Evolutionary conservation across 2,113 vertebrate genomes (phyloP).

Genomic region (Dasyprocta punctata): DNA sequence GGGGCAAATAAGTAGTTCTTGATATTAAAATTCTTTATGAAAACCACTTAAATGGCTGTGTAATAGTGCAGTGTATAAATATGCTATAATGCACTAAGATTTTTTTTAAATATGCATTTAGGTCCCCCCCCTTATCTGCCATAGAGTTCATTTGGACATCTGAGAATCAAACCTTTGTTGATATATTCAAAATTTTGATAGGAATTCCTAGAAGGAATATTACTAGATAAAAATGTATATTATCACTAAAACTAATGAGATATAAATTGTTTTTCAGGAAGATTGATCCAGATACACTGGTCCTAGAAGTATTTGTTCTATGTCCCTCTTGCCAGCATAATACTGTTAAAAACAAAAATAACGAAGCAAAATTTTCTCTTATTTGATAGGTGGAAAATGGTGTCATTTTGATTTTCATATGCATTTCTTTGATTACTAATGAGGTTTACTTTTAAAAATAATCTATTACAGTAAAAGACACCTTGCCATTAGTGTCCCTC

Average conservation of each 20-base stretch:
- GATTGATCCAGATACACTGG: not conserved
- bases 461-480: not conserved
- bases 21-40: not conserved
- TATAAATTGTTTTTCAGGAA: not conserved
- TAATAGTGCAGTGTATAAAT: not conserved
- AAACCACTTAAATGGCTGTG: not conserved
- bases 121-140: not conserved
- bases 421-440: conserved; percentile 47
- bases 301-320: not conserved
- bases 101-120: not conserved
- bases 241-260: not conserved
- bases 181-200: not conserved
- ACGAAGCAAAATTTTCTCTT: not conserved
- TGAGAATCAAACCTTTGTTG: not conserved
- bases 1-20: no score
- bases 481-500: not conserved
- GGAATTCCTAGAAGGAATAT: not conserved
- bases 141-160: not conserved
- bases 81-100: not conserved
- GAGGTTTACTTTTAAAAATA: conserved; percentile 32
- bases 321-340: not conserved
- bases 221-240: not conserved
- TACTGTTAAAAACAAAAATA: not conserved
- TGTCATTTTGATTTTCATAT: conserved; percentile 22
- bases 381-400: conserved; percentile 12